A percentile compares a stretch with the other conserved stretches of the same genome.
phyloP scores from a whole-genome alignment of 2,113 vertebrate genomes.

The Zosterops japonicus region DNA sequence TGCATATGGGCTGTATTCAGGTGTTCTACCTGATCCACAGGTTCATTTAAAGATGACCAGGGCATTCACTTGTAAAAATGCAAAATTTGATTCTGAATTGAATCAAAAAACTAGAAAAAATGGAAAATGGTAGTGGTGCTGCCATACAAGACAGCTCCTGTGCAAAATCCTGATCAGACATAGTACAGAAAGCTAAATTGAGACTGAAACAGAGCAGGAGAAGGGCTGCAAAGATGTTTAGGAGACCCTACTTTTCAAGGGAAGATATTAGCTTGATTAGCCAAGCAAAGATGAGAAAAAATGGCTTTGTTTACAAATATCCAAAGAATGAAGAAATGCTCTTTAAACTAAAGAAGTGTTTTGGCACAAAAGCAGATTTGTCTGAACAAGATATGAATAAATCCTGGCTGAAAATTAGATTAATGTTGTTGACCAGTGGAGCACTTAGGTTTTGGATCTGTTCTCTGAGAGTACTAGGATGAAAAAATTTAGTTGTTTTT shows the following conservation, averaged over 20 bases:
- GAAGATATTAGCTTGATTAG: neutral
- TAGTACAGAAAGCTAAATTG: neutral
- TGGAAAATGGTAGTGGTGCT: neutral
- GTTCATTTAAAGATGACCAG: neutral
- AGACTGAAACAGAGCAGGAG: neutral
- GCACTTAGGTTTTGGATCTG: conserved; percentile 9
- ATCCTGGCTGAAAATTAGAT: conserved; percentile 22
- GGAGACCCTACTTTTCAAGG: neutral
- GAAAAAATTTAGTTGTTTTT: neutral
- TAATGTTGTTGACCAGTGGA: neutral
- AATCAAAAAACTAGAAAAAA: neutral
- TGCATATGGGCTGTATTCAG: neutral
- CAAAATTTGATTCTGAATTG: neutral
- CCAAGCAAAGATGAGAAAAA: neutral
- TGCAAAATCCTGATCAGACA: neutral
- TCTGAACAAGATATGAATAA: neutral
- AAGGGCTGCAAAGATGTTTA: neutral
- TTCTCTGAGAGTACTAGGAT: neutral
- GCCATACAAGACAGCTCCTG: neutral
- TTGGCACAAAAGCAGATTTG: neutral
- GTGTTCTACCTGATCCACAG: neutral
- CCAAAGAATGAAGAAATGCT: neutral
- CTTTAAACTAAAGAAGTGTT: neutral
- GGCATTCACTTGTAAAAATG: neutral
- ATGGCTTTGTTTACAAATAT: neutral